Evolutionary conservation across 2,797 vertebrate species (phyloP).

Genomic region (Loriculus beryllinus): DNA sequence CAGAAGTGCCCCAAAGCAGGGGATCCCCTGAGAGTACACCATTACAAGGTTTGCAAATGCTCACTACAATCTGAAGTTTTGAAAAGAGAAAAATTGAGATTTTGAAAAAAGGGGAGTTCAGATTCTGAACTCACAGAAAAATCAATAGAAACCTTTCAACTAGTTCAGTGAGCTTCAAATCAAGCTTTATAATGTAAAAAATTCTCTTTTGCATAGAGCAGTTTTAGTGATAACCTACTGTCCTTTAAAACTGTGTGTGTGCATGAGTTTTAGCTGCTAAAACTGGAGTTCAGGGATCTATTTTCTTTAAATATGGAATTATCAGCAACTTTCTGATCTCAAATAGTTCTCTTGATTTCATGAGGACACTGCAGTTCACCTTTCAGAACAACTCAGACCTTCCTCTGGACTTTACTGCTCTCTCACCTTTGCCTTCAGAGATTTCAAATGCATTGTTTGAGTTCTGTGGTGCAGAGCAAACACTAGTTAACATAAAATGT

Average conservation of each 20-base stretch:
- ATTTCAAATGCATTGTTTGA: neutral
- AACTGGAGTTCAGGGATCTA: neutral
- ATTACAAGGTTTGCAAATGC: neutral
- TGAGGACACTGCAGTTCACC: neutral
- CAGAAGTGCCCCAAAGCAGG: neutral
- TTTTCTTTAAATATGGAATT: neutral
- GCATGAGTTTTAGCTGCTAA: neutral
- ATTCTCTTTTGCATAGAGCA: neutral
- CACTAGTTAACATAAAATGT: neutral
- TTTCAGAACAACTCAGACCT: neutral
- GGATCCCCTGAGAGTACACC: neutral
- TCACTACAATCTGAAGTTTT: neutral
- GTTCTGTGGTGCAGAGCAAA: conserved; percentile 9
- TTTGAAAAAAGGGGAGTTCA: neutral
- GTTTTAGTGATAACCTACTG: neutral
- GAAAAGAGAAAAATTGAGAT: neutral
- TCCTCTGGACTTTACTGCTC: neutral
- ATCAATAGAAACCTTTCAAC: neutral
- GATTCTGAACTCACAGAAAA: neutral
- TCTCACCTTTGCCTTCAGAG: neutral
- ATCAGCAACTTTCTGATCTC: neutral
- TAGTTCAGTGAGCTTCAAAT: neutral
- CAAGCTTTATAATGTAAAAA: neutral
- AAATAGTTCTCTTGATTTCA: neutral
- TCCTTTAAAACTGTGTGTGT: neutral